Base-by-base conservation (phyloP, 2,888 invertebrate species). In the Clunio marinus region DNA sequence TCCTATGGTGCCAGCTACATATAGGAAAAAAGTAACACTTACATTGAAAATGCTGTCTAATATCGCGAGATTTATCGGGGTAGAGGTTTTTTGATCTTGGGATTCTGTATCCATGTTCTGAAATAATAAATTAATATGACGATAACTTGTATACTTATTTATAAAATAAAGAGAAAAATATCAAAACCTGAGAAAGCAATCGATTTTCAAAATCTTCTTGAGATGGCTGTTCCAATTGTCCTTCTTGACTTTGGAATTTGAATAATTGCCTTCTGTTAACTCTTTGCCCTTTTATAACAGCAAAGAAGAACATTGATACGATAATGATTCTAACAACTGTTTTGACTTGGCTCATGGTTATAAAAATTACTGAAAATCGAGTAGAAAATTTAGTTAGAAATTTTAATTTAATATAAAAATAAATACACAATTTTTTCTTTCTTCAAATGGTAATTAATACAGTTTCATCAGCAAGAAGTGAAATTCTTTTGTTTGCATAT, bases 1-100 rank as follows among this genome's bases (percentile, higher is more conserved):
- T n/a, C n/a, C n/a, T n/a, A n/a, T n/a, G n/a, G n/a, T n/a, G n/a
- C n/a, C n/a, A n/a, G n/a, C n/a, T n/a, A n/a, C n/a, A n/a, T 15
- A n/a, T 3, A 41, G 10, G 2, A 15, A 41, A 41, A 10, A 41
- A 41, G n/a, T 3, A 41, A 15, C 41, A 41, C 41, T 41, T 41
- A 41, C 41, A 41, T 41, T 41, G 10, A 41, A 41, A 41, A 41
- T 41, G 41, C 41, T 41, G 41, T 41, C 41, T 15, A 41, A 41
- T 5, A 41, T 10, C 15, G 41, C 41, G n/a, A n/a, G 41, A 41
- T 41, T 41, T 41, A 41, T 41, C 41, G 41, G 41, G 10, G 10
- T 32, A 5, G 32, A 32, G 5, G 5, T 5, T 10, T 5, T 32
- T 10, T 32, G 32, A 10, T 10, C n/a, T 41, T 15, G 41, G 15